A percentile compares a stretch with the other conserved stretches of the same genome.
phyloP scores from a whole-genome alignment of 2,888 invertebrate genomes.

The Chydorus sphaericus region DNA sequence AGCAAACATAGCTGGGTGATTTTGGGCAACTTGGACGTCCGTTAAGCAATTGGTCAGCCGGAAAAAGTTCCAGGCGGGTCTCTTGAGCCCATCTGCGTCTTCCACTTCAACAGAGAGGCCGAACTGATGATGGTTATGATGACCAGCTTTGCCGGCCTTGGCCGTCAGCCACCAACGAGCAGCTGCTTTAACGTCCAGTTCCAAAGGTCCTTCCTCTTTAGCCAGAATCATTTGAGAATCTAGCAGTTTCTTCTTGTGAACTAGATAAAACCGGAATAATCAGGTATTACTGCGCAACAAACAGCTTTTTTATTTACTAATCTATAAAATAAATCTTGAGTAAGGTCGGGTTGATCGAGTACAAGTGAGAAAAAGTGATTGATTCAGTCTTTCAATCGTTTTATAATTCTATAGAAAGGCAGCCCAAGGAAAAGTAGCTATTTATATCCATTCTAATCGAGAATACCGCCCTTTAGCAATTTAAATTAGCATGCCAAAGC shows the following conservation, averaged over 20 bases:
- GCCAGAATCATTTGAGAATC: slow-evolving; percentile 34
- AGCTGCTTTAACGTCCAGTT: slow-evolving; percentile 35
- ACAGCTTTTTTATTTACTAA: too few species aligned
- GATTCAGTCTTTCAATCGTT: too few species aligned
- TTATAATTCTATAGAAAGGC: too few species aligned
- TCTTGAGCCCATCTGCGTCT: slow-evolving; percentile 25
- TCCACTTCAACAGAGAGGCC: slow-evolving; percentile 41
- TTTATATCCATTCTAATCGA: too few species aligned
- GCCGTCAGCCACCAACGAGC: slow-evolving; percentile 30
- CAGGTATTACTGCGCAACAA: too few species aligned
- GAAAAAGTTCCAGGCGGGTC: slow-evolving; percentile 2
- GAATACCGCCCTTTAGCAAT: too few species aligned
- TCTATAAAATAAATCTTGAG: too few species aligned
- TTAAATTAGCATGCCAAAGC: too few species aligned
- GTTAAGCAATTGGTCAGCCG: slow-evolving; percentile 3
- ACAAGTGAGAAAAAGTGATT: too few species aligned
- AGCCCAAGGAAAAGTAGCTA: too few species aligned
- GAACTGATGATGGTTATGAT: slow-evolving; percentile 30
- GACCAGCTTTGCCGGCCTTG: too few species aligned
- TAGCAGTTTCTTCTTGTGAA: slow-evolving; percentile 34
- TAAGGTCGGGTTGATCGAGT: too few species aligned
- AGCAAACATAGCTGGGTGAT: neutral
- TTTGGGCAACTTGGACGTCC: neutral
- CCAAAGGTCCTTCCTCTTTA: slow-evolving; percentile 32
- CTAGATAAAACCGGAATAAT: slow-evolving; percentile 11